A percentile compares a stretch with the other conserved stretches of the same genome.
Evolutionary conservation across 2,797 vertebrate species (phyloP).

Genomic region (Salmo trutta): DNA sequence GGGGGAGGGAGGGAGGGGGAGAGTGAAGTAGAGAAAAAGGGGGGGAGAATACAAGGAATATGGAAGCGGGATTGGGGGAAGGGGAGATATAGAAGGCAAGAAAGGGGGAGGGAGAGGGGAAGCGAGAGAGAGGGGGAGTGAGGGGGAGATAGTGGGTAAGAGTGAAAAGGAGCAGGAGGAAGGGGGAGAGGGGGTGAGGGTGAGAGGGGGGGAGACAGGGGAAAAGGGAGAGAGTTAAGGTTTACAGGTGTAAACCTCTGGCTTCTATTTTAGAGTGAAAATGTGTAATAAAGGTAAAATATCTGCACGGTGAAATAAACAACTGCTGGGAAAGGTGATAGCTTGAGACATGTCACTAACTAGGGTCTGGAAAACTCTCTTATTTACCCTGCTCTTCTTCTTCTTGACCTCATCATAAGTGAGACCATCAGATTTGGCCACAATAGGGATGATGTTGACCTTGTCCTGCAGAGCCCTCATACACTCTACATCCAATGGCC

Average conservation of each 20-base stretch:
- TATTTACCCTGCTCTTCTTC: background rate
- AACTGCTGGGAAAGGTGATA: background rate
- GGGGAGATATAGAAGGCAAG: background rate
- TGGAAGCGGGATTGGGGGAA: background rate
- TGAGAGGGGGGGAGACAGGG: background rate
- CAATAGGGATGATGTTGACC: slow-evolving; percentile 83
- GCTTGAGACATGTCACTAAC: background rate
- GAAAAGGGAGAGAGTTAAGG: background rate
- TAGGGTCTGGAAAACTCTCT: background rate
- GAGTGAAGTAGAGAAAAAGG: background rate
- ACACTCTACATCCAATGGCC: slow-evolving; percentile 82
- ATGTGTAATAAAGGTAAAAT: background rate
- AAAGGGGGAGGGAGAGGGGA: background rate
- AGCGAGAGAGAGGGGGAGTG: background rate
- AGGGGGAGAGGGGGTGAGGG: background rate
- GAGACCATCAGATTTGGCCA: slow-evolving; percentile 85
- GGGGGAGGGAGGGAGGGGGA: background rate
- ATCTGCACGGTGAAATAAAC: background rate
- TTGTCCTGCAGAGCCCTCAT: slow-evolving; percentile 84
- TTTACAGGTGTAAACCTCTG: background rate
- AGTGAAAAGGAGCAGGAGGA: background rate
- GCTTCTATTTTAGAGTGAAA: background rate
- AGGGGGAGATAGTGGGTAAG: background rate
- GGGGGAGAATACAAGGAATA: background rate
- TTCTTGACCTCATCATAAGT: slow-evolving; percentile 73